Base-by-base conservation (phyloP, 2,113 vertebrate species). In the Melanocharis versteri region DNA sequence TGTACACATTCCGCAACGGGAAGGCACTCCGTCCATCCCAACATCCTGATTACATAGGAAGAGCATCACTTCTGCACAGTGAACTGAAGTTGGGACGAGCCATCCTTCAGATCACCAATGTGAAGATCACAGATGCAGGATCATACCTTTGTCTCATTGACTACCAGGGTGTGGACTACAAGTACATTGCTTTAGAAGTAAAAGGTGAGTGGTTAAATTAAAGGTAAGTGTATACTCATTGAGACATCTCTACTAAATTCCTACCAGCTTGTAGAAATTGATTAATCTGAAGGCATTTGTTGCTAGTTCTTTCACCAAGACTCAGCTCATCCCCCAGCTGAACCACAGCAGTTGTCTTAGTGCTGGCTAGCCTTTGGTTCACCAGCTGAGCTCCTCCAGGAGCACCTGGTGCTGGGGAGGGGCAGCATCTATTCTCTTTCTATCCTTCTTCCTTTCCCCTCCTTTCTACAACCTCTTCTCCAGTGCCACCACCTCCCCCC, bases 141-240 rank as follows among this genome's bases (percentile, higher is more conserved):
- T 97, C 35, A 4, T 99, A 99, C 84, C 96, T 94, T 51, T 99
- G 99, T 80, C 78, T 98, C 64, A 97, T 99, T 73, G 73, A 97
- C 44, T 97, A 97, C 30, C 71, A 61, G 17, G 98, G 96, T 0
- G 96, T 96, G 56, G 98, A 99, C 96, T 99, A 98, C 84, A 99
- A 99, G 93, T 96, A 96, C 26, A 96, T 98, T 61, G 94, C 28
- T 24, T 96, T 99, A 85, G 93, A 98, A 66, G 98, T 99, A 81
- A 96, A 83, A 98, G 99, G 98, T 99, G 48, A 97, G 98, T 96
- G 42, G 10, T 47, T 45, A n/a, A 75, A 44, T 47, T 44, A 20
- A 31, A 72, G 42, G 3, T 37, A 71, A 37, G 8, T 33, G 51
- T 33, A 18, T 39, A 58, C 13, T 61, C 19, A 17, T 18, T 28